Percentiles rank a stretch among this genome's conserved stretches.
phyloP scores from a whole-genome alignment of 2,113 vertebrate genomes.

The Acrocephalus arundinaceus region DNA sequence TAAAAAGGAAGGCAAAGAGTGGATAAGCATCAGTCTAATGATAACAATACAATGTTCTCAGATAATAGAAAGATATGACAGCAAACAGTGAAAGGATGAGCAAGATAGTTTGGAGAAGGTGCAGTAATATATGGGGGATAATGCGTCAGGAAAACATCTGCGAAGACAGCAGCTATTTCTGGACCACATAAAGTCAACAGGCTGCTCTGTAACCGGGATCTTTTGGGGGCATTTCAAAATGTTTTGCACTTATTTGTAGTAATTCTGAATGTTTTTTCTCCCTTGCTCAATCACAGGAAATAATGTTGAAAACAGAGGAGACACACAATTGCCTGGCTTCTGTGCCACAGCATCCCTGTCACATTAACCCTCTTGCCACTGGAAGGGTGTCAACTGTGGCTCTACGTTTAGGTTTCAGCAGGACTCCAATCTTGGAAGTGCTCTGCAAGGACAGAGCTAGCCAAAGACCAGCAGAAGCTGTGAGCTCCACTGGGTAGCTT shows the following conservation, averaged over 20 bases:
- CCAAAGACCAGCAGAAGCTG: not conserved
- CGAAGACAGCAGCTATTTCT: not conserved
- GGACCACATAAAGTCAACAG: conserved; percentile 30
- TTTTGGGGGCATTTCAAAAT: not conserved
- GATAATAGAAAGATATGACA: conserved; percentile 48
- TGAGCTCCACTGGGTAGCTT: not conserved
- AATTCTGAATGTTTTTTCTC: not conserved
- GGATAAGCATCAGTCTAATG: conserved; percentile 62
- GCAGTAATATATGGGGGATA: not conserved
- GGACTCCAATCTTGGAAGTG: not conserved
- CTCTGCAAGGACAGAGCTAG: not conserved
- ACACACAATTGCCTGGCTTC: not conserved
- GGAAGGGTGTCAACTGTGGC: not conserved
- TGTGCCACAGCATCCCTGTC: not conserved
- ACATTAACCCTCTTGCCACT: not conserved
- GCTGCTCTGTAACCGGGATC: not conserved
- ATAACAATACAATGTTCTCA: conserved; percentile 44
- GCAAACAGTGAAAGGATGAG: conserved; percentile 42
- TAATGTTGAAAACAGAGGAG: not conserved
- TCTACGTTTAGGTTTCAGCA: not conserved
- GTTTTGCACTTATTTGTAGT: not conserved
- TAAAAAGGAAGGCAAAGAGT: conserved; percentile 19
- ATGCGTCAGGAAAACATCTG: not conserved
- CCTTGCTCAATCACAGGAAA: not conserved
- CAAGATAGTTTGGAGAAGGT: not conserved